Base-by-base conservation (phyloP, 35 echinoderm and acorn worm genomes). In the Nesometra sesokonis region DNA sequence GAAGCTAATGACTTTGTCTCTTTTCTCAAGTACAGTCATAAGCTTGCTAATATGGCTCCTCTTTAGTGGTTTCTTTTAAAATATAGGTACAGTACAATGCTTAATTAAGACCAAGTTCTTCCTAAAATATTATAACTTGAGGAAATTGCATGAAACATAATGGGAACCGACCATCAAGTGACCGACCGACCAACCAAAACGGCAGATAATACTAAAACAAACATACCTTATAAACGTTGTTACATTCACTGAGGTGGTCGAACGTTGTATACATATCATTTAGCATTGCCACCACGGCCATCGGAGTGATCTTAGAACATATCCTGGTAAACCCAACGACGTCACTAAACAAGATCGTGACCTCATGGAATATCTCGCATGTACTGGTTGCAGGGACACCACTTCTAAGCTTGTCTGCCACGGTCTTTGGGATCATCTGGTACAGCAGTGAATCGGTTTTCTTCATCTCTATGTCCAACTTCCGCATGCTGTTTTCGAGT, bases 201-300 rank as follows among this genome's bases (percentile, higher is more conserved):
- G n/a, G n/a, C n/a, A n/a, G n/a, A n/a, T n/a, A n/a, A n/a, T n/a
- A n/a, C n/a, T n/a, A n/a, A n/a, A n/a, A n/a, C n/a, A n/a, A n/a
- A n/a, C n/a, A n/a, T n/a, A n/a, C n/a, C 93, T 99, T 94, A 82
- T 94, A 99, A 31, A 99, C 96, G 23, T 87, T 86, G 34, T 89
- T 82, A 7, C 83, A 36, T 92, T 99, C 96, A 79, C 92, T 99
- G 33, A 99, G 88, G 46, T 93, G 89, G 67, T 99, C 96, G 82
- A 94, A 99, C 57, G 92, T 92, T 67, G 89, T 94, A 84, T 99
- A 99, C 96, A 99, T 99, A 37, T 78, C 93, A 86, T 99, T 99
- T 0, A 99, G 84, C 90, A 99, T 88, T 27, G 96, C 87, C 17
- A 99, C 96, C 27, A 99, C 96, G 17, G 87, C 92, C 96, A 99